Evolutionary conservation across 2,888 invertebrate genomes (phyloP).

Genomic region (Cordilura impudica): DNA sequence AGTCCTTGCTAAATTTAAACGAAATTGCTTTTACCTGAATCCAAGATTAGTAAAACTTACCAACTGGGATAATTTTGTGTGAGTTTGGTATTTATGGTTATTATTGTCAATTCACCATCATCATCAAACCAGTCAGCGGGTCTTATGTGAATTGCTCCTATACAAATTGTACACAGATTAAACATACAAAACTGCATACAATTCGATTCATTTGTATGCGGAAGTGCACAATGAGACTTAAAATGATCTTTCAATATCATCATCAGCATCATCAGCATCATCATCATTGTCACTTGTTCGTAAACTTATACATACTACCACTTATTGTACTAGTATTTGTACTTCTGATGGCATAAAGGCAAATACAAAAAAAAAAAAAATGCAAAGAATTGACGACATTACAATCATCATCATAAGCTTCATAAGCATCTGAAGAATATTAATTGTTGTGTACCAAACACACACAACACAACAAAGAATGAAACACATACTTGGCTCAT

Average conservation of each 20-base stretch:
- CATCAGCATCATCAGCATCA: background rate
- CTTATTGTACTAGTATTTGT: background rate
- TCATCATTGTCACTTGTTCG: background rate
- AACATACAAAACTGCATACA: background rate
- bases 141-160: constrained; percentile 41
- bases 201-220: background rate
- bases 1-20: too few species aligned
- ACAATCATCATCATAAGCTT: constrained; percentile 43
- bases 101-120: constrained; percentile 45
- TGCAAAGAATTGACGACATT: constrained; percentile 31
- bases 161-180: constrained; percentile 3
- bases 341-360: background rate
- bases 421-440: constrained; percentile 44
- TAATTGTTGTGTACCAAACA: constrained; percentile 30
- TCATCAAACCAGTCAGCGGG: constrained; percentile 19
- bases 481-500: background rate
- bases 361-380: background rate
- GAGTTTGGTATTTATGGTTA: constrained; percentile 32
- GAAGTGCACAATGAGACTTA: background rate
- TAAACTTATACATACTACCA: background rate
- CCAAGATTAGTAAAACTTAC: background rate
- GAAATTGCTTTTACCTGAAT: background rate
- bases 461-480: constrained; percentile 18
- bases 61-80: background rate
- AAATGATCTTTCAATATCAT: constrained; percentile 40